Conservation (phyloP, 2,113 vertebrate genomes). For the Micromys minutus region DNA sequence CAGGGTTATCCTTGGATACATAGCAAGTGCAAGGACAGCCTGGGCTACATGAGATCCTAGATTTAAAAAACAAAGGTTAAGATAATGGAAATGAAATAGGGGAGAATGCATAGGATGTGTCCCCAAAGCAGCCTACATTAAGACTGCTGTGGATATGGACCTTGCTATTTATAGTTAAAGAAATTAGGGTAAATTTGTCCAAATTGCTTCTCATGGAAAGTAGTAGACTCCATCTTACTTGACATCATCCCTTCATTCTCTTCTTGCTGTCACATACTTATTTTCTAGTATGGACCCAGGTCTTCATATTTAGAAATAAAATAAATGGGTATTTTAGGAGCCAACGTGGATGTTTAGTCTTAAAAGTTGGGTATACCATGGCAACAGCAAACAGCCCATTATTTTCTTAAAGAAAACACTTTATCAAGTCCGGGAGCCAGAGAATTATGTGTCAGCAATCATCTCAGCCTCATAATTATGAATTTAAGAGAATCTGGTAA, state of each 20-base stretch:
- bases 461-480: slow-evolving; percentile 76
- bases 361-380: slow-evolving; percentile 60
- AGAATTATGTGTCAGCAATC: slow-evolving; percentile 74
- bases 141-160: not conserved
- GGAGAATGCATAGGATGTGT: not conserved
- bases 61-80: not conserved
- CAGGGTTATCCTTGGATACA: not conserved
- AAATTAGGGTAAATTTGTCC: not conserved
- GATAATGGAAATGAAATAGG: not conserved
- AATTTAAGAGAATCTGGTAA: slow-evolving; percentile 77
- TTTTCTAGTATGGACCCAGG: slow-evolving; percentile 1
- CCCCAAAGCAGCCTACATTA: not conserved
- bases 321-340: slow-evolving; percentile 61
- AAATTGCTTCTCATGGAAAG: not conserved
- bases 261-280: slow-evolving; percentile 22
- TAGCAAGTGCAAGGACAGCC: not conserved
- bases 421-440: slow-evolving; percentile 74
- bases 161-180: not conserved
- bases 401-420: slow-evolving; percentile 80
- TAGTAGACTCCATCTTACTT: slow-evolving; percentile 26
- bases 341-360: slow-evolving; percentile 58
- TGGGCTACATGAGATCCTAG: not conserved
- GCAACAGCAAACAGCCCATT: slow-evolving; percentile 72
- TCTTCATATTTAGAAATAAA: slow-evolving; percentile 71
- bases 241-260: not conserved